A percentile compares a stretch with the other conserved stretches of the same genome.
Conservation (phyloP, 2,888 invertebrate species). For the Limnephilus marmoratus region DNA sequence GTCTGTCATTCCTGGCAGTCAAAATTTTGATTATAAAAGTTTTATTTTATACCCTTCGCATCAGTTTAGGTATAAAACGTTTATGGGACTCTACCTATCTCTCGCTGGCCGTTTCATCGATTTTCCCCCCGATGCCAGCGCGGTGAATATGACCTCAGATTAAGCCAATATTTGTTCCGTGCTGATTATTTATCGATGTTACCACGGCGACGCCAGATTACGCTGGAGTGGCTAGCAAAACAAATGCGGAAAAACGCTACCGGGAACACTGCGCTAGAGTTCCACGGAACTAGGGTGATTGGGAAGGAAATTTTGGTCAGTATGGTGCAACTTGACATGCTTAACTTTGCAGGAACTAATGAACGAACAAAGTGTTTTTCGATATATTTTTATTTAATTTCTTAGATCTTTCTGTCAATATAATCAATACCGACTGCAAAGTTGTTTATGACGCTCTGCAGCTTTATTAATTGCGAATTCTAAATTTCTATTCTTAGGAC, state of each 20-base stretch:
- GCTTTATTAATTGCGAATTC: too few relatives aligned
- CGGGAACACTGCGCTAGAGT: constrained; percentile 1
- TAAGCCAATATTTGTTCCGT: constrained; percentile 46
- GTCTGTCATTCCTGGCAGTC: too few relatives aligned
- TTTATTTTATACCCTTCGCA: background rate
- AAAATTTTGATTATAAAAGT: background rate
- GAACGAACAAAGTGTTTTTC: too few relatives aligned
- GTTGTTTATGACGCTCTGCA: too few relatives aligned
- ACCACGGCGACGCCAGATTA: constrained; percentile 44
- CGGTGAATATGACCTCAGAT: constrained; percentile 44
- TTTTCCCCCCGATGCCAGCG: constrained; percentile 26
- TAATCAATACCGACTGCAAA: background rate
- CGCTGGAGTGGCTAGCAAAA: constrained; percentile 29
- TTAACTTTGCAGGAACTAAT: too few relatives aligned
- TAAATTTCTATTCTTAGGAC: too few relatives aligned
- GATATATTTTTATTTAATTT: too few relatives aligned
- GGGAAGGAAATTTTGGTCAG: background rate
- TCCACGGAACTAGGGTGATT: background rate
- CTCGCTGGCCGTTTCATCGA: constrained; percentile 26
- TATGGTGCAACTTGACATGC: background rate
- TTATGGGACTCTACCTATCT: background rate
- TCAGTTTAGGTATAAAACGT: background rate
- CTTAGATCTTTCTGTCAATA: background rate
- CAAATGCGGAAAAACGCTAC: constrained; percentile 41
- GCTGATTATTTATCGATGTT: constrained; percentile 51